These are phyloP conservation scores for Phodopus roborovskii DNA, from an alignment of 2,113 vertebrate genomes.

Conservation along the genomic window DNA sequence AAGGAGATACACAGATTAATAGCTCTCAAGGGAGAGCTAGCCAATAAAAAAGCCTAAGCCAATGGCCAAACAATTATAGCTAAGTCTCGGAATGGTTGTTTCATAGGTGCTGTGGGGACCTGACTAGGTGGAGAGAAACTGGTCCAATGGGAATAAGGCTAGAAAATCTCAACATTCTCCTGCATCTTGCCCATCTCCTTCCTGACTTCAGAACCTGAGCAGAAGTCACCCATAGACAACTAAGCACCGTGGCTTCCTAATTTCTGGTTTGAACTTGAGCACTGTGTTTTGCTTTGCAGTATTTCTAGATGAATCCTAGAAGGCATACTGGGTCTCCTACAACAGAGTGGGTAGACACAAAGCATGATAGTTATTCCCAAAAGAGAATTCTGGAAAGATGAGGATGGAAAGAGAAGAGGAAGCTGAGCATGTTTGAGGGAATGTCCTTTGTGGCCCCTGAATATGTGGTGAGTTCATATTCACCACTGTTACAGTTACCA, in stretches of 20 bases:
- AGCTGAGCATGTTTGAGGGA: neutral
- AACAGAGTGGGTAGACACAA: neutral
- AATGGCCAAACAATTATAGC: too few relatives aligned
- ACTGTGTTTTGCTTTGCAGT: rapidly evolving
- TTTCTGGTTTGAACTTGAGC: rapidly evolving
- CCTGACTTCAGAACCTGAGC: neutral
- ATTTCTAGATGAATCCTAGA: neutral
- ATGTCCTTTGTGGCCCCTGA: neutral
- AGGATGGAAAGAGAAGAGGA: neutral
- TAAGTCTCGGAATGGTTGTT: too few relatives aligned
- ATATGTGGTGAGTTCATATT: too few relatives aligned
- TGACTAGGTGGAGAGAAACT: too few relatives aligned
- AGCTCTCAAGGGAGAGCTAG: too few relatives aligned
- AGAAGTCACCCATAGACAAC: neutral
- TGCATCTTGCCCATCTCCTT: neutral
- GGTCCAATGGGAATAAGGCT: too few relatives aligned
- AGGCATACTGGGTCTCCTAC: neutral
- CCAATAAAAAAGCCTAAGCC: too few relatives aligned
- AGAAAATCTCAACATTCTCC: too few relatives aligned
- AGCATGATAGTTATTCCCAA: neutral
- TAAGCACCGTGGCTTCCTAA: neutral
- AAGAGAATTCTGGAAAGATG: neutral
- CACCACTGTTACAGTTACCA: neutral
- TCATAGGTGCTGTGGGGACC: too few relatives aligned
- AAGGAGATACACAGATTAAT: too few relatives aligned